These are phyloP conservation scores for Meloe dianella DNA, from an alignment of 2,888 invertebrate genomes.

Conservation along the genomic window DNA sequence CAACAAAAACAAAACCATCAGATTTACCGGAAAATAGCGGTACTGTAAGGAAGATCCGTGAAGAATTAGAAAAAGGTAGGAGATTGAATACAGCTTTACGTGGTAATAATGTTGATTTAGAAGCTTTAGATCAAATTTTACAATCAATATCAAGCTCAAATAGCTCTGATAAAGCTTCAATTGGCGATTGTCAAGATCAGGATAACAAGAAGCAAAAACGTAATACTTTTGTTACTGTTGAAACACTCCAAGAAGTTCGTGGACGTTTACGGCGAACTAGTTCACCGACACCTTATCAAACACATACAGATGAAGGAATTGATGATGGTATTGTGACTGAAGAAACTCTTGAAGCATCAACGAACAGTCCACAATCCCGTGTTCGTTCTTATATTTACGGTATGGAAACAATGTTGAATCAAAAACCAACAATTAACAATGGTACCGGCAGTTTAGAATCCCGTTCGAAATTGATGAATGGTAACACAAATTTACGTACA, in stretches of 20 bases:
- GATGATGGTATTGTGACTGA: constrained; percentile 62
- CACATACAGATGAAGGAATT: constrained; percentile 45
- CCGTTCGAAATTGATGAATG: constrained; percentile 55
- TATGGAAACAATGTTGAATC: constrained; percentile 56
- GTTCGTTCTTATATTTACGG: constrained; percentile 60
- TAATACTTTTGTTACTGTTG: constrained; percentile 66
- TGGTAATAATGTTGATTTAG: constrained; percentile 63
- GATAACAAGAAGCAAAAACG: constrained; percentile 52
- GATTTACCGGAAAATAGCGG: constrained; percentile 61
- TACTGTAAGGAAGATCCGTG: constrained; percentile 63
- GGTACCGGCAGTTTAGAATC: constrained; percentile 62
- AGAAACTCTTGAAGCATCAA: constrained; percentile 38
- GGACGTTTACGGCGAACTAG: constrained; percentile 64
- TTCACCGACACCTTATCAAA: constrained; percentile 56
- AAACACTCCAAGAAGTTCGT: constrained; percentile 66
- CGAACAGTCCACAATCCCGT: constrained; percentile 42
- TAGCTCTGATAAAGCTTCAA: constrained; percentile 41
- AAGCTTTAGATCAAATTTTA: constrained; percentile 63
- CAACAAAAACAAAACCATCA: constrained; percentile 28
- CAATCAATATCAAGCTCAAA: constrained; percentile 55
- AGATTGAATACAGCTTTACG: constrained; percentile 62
- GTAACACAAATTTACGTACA: constrained; percentile 50
- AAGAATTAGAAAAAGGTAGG: constrained; percentile 64
- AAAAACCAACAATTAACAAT: constrained; percentile 47
- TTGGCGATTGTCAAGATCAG: constrained; percentile 41